Evolutionary conservation across 2,888 invertebrate species (phyloP), one percentile per base, ranked within the genome.

Genomic region (Rotaria magnacalcarata): DNA sequence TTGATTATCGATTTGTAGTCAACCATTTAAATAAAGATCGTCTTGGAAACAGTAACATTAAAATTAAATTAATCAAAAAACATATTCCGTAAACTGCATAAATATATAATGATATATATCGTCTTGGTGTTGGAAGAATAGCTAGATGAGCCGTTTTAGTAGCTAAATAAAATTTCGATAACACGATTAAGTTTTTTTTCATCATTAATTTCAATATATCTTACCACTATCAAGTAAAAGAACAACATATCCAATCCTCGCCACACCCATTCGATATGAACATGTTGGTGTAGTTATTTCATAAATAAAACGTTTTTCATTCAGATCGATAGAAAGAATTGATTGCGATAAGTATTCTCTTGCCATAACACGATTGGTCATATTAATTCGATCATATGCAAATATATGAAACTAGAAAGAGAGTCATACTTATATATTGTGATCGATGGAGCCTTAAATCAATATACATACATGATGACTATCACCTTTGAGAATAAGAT

Each of bases 191-290:
- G 24, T 24, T 6, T 11, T 21, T 21, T 14, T 1, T 41, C n/a
- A 41, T 11, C 43, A 21, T 43, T 21, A 5, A 24, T 47, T n/a
- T 47, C 2, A 24, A 11, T 11, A 14, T n/a, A 34, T 47, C 3
- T 80, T 47, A 80, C 80, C 43, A 24, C 24, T 89, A 92, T 96
- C 94, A 88, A 96, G 91, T 86, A 95, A 92, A 16, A 94, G 95
- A 88, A 94, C 94, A 58, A 96, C 96, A 91, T 94, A 96, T 3
- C 96, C 97, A 91, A 96, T 95, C 88, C 94, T 92, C 6, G 91
- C 90, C 41, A 94, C 95, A 1, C 97, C 97, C 97, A 98, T 98
- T 89, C 98, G 93, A 90, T 98, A 98, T 0, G 96, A 96, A 90
- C 96, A 96, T 0, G 97, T 96, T 4, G 97, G 97, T 88, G 96